Evolutionary conservation across 2,888 invertebrate genomes (phyloP), one percentile per base, ranked within the genome.

Genomic region (Tricholauxania praeusta): DNA sequence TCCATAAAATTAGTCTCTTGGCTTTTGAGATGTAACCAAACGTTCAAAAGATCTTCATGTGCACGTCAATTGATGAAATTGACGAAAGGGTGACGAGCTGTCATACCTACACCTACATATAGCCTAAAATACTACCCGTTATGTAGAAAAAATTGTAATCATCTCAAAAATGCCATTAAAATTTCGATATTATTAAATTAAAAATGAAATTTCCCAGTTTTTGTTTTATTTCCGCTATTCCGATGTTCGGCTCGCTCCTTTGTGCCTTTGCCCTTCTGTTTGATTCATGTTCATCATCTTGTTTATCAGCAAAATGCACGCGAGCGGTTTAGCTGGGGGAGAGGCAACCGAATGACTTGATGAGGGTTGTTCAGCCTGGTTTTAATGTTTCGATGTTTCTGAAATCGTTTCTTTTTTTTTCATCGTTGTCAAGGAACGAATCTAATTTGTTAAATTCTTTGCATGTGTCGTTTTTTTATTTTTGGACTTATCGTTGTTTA

Each of bases 181-280:
- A 69, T 52, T 63, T 70, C 53, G 19, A 10, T 39, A 53, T 70
- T 70, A 70, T 63, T 70, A 53, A 70, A 64, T 64, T 64, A 64
- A 19, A 64, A 64, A 49, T 51, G 64, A 48, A 49, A 51, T 39
- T 39, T 39, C 39, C 10, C 39, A 10, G 8, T 10, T 7, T 52
- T 22, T 64, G 32, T 22, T 51, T 39, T 62, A 10, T 39, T 62
- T 62, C 51, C 22, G 22, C 39, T 39, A 8, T 39, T 51, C 51
- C 51, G 19, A 64, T 51, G 28, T 64, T 39, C 39, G 39, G 6
- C 3, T 64, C 22, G n/a, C 19, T 48, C 28, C 15, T 22, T 64
- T 51, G 32, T 28, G 49, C 49, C 28, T 47, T 70, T 70, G 63
- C 70, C 63, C 47, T 70, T 67, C 63, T n/a, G 52, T 14, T 53